phyloP scores from a whole-genome alignment of 2,113 vertebrate genomes.

The Genyomyrus donnyi region DNA sequence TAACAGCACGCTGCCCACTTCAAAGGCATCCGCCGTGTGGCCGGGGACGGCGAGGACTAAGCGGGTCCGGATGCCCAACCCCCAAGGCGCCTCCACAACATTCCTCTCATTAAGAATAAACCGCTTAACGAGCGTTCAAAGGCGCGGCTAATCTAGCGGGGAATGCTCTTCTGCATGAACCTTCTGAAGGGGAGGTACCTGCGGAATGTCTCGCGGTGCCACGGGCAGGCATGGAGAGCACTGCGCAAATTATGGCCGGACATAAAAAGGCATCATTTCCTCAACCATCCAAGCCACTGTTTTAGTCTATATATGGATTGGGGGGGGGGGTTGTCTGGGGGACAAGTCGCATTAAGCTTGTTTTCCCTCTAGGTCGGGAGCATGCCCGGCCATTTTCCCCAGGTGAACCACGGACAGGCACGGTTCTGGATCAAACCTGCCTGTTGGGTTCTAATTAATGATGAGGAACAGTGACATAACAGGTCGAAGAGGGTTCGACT shows the following conservation, averaged over 20 bases:
- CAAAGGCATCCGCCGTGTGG: neutral
- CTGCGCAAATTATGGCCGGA: neutral
- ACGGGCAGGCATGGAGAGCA: neutral
- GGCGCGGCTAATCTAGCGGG: neutral
- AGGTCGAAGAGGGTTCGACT: neutral
- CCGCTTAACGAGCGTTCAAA: neutral
- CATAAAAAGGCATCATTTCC: neutral
- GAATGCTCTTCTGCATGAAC: neutral
- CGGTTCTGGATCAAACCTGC: neutral
- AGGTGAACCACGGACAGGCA: neutral
- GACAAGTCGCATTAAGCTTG: neutral
- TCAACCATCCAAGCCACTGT: neutral
- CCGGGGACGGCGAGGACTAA: neutral
- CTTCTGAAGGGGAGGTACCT: neutral
- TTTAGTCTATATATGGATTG: neutral
- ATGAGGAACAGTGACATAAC: neutral
- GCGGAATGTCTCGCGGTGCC: neutral
- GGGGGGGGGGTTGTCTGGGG: neutral
- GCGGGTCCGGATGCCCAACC: neutral
- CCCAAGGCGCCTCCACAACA: neutral
- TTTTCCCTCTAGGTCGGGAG: neutral
- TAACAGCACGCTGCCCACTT: slow-evolving; percentile 1
- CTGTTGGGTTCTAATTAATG: neutral
- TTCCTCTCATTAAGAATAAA: neutral
- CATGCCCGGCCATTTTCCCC: neutral